Percentiles rank a stretch among this genome's conserved stretches.
These are phyloP conservation scores for Morpho helenor DNA, from an alignment of 2,888 invertebrate species.

Conservation along the genomic window DNA sequence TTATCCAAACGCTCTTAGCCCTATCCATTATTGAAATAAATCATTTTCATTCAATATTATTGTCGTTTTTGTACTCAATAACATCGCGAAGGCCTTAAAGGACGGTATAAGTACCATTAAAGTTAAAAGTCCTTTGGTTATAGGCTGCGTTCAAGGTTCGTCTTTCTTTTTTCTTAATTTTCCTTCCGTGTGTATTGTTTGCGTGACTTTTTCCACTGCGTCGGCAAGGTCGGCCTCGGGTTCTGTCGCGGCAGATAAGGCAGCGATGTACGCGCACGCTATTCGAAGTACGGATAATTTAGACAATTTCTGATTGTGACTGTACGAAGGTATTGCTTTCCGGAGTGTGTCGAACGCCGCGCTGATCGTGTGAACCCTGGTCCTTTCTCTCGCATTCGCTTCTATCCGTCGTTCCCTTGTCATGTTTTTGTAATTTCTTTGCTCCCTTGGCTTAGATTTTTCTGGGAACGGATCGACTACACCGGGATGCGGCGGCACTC, in stretches of 20 bases:
- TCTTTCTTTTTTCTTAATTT: slow-evolving; percentile 92
- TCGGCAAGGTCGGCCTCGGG: slow-evolving; percentile 83
- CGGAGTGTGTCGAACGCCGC: slow-evolving; percentile 96
- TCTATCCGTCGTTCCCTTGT: slow-evolving; percentile 94
- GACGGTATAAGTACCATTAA: slow-evolving; percentile 32
- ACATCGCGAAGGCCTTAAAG: slow-evolving; percentile 38
- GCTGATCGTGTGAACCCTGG: slow-evolving; percentile 96
- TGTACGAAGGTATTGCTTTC: slow-evolving; percentile 91
- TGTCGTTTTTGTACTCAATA: slow-evolving; percentile 64
- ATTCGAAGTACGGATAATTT: slow-evolving; percentile 95
- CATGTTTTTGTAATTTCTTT: slow-evolving; percentile 97
- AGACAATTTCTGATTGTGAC: slow-evolving; percentile 95
- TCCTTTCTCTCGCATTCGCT: slow-evolving; percentile 95
- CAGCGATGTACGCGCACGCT: slow-evolving; percentile 95
- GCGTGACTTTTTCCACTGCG: slow-evolving; percentile 93
- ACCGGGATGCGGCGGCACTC: slow-evolving; percentile 78
- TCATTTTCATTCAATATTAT: slow-evolving; percentile 44
- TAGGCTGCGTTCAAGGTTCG: slow-evolving; percentile 65
- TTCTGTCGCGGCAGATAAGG: slow-evolving; percentile 87
- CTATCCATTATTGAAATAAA: slow-evolving; percentile 27
- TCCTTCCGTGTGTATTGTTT: slow-evolving; percentile 95
- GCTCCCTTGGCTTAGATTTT: slow-evolving; percentile 75
- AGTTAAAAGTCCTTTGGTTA: slow-evolving; percentile 17
- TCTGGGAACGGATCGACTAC: slow-evolving; percentile 53
- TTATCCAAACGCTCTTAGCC: slow-evolving; percentile 11